Base-by-base conservation (phyloP, 2,888 invertebrate genomes). In the Cerastis rubricosa region DNA sequence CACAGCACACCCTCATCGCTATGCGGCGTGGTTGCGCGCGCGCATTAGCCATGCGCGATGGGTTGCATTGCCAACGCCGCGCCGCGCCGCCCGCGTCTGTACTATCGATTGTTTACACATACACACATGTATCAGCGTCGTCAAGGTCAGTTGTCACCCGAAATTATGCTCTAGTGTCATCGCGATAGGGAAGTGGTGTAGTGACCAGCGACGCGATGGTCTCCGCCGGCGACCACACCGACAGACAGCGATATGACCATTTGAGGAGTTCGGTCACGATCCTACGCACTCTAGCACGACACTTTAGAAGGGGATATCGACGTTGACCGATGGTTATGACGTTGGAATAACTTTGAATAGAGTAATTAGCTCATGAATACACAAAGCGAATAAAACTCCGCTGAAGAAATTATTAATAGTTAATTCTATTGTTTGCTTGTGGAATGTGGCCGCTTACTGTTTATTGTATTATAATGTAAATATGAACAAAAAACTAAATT, bases 291-390 rank as follows among this genome's bases (percentile, higher is more conserved):
- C 89, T 88, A 91, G 91, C 93, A 91, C 91, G 93, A 92, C 90
- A 91, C 91, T 93, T 93, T 92, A 92, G 93, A 92, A 93, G 92
- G 94, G 93, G 90, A 93, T 95, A 94, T 95, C 92, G 94, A 94
- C 94, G 89, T 93, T 94, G 94, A 95, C 93, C 94, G 94, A 95
- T 94, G 93, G 92, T 95, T 96, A 95, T 96, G 96, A 95, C 93
- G 93, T 94, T 95, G 89, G 96, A 96, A 96, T 96, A 96, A 95
- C 95, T 96, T 94, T 96, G 95, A 96, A 96, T 96, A 93, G 92
- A 90, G 91, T 96, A 94, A 96, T 96, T 96, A 96, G 92, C 92
- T 94, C 90, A 94, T 94, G 94, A 96, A 94, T 94, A 94, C 91
- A 92, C 91, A 93, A 91, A 90, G 91, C 91, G 92, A 93, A 94